Evolutionary conservation across 37 sponge, comb jelly and placozoan genomes (phyloP).

Genomic region (Agelas oroides): DNA sequence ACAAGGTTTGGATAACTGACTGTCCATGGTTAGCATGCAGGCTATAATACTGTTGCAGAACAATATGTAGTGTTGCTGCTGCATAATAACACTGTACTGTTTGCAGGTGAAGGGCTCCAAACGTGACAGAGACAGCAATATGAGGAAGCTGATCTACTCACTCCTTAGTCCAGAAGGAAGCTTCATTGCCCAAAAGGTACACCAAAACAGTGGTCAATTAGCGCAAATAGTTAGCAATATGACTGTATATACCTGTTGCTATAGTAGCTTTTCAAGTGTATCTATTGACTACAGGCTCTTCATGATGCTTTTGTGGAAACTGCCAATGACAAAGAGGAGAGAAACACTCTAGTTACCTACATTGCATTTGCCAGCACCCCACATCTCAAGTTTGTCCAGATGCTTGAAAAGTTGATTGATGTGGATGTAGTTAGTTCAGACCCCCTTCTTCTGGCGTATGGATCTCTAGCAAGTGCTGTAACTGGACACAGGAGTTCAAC

Average conservation of each 20-base stretch:
- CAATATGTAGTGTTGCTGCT: neutral
- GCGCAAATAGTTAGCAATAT: too few relatives aligned
- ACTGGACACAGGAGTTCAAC: neutral
- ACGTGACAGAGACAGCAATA: constrained; percentile 14
- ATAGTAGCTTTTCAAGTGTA: too few relatives aligned
- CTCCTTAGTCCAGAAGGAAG: constrained; percentile 50
- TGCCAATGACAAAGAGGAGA: constrained; percentile 16
- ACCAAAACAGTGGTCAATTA: too few relatives aligned
- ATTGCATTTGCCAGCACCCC: constrained; percentile 20
- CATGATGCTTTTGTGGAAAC: neutral
- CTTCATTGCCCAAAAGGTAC: constrained; percentile 47
- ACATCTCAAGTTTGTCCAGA: constrained; percentile 7
- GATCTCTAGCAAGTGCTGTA: constrained; percentile 24
- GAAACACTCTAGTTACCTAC: constrained; percentile 5
- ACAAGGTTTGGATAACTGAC: constrained; percentile 38
- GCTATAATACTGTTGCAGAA: neutral
- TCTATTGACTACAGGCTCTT: constrained; percentile 28
- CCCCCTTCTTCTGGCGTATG: constrained; percentile 39
- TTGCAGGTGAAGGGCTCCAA: constrained; percentile 10
- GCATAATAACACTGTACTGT: neutral
- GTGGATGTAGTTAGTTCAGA: constrained; percentile 2
- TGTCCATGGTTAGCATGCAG: neutral
- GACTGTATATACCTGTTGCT: too few relatives aligned
- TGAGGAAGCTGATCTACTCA: constrained; percentile 51
- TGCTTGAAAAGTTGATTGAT: constrained; percentile 21